These are phyloP conservation scores for Labeo catla DNA, from an alignment of 2,113 vertebrate genomes.

Conservation along the genomic window DNA sequence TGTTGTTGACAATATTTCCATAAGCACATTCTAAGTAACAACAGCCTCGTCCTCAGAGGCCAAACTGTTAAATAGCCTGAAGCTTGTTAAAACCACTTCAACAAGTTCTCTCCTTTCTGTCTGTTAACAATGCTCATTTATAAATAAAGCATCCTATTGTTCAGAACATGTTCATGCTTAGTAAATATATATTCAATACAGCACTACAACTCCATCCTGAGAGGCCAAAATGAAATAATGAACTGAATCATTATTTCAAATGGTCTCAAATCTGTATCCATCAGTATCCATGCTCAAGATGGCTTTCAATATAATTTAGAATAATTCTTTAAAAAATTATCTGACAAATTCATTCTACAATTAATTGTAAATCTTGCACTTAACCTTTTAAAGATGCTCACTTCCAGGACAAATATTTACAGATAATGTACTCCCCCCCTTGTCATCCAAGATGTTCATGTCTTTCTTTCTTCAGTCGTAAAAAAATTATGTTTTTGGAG, in stretches of 20 bases:
- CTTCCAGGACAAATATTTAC: no score
- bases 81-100: slow-evolving; percentile 21
- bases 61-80: slow-evolving; percentile 25
- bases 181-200: slow-evolving; percentile 13
- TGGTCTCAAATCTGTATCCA: neutral
- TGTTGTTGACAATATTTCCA: slow-evolving; percentile 40
- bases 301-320: neutral
- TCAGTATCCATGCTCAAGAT: neutral
- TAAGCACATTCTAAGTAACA: slow-evolving; percentile 11
- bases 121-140: slow-evolving; percentile 21
- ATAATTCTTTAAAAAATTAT: no score
- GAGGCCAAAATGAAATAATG: neutral
- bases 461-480: no score
- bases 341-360: no score
- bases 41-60: neutral
- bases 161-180: neutral
- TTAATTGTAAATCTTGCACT: no score
- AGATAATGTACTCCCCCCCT: no score
- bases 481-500: no score
- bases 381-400: no score
- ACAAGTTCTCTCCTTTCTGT: slow-evolving; percentile 13
- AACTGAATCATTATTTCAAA: neutral
- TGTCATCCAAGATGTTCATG: no score
- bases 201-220: neutral
- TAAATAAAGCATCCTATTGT: slow-evolving; percentile 11